Evolutionary conservation across 2,888 invertebrate genomes (phyloP), one percentile per base, ranked within the genome.

Genomic region (Papilio demoleus): DNA sequence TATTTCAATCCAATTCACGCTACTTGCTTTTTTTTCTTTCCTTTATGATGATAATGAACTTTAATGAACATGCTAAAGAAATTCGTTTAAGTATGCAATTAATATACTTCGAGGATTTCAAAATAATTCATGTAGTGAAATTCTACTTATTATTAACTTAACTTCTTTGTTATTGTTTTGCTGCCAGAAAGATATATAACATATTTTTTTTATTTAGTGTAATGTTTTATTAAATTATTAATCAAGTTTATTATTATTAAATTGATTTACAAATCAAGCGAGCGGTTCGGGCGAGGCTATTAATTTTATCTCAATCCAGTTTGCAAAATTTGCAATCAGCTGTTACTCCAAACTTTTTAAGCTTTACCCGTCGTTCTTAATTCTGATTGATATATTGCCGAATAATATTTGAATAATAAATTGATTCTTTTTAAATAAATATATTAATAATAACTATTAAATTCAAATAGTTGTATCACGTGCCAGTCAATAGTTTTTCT

Each of bases 1-100:
- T 81, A 83, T 79, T 79, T 80, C 76, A 81, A 81, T 79, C 70
- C 73, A 73, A 77, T 72, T 73, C 71, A 63, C 70, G 73, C 61
- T 68, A 67, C 70, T 72, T 75, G 59, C 66, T 63, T 71, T 71
- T 68, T 71, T 63, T 65, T 72, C 34, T 65, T 72, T 73, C 59
- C 70, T 70, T 71, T 75, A 66, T 67, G 53, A 50, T 56, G 53
- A 60, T 72, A 71, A 75, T 74, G 66, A 31, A 70, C 68, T 56
- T 70, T 67, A 71, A 71, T 68, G 70, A 69, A 31, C 47, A 17
- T 62, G 62, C 40, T 56, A 59, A 73, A 73, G 59, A 58, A 70
- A 68, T 58, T 64, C 66, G 22, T 68, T 64, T 70, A 61, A 64
- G 36, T 45, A 64, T 64, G 47, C 17, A 65, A 67, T 65, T 70